Evolutionary conservation across 2,797 vertebrate genomes (phyloP), one percentile per base, ranked within the genome.

Genomic region (Eidolon dupreanum): DNA sequence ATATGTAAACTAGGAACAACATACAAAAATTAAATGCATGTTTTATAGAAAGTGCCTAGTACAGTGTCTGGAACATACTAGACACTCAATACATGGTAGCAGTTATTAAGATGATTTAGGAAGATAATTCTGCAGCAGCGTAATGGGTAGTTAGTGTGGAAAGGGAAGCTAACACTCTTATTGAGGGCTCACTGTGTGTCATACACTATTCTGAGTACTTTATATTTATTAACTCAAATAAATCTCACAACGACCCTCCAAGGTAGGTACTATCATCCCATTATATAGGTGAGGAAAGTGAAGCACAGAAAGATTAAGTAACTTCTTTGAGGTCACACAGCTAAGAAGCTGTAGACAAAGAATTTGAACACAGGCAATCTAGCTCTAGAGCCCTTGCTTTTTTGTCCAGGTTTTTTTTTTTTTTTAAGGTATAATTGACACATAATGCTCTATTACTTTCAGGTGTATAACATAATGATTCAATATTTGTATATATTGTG

Each of bases 241-340:
- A 81, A 59, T 78, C 31, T 20, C 53, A 77, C 24, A 70, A 88
- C 31, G 74, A 36, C 31, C 22, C 24, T 61, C 31, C 13, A 61
- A 28, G 10, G 41, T 53, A 66, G 11, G 15, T 91, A 53, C 46
- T 73, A 38, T 75, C 75, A 83, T 84, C n/a, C 10, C 53, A 43
- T 66, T 70, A 73, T 26, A 55, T 53, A 74, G 31, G 71, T 59
- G 33, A 95, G 61, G 59, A 93, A 90, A 93, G n/a, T 84, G 49
- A 93, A 65, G 41, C 28, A 78, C 63, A 88, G 65, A 74, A 88
- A 93, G 49, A 28, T 83, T 61, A 83, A 49, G 31, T 51, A 36
- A 68, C 12, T 81, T 75, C 84, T 75, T 63, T 65, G 57, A 63
- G 9, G 8, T 70, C n/a, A 53, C 55, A 36, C 26, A 81, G 31